Base-by-base conservation (phyloP, 2,888 invertebrate genomes). In the Gonocerus acuteangulatus region DNA sequence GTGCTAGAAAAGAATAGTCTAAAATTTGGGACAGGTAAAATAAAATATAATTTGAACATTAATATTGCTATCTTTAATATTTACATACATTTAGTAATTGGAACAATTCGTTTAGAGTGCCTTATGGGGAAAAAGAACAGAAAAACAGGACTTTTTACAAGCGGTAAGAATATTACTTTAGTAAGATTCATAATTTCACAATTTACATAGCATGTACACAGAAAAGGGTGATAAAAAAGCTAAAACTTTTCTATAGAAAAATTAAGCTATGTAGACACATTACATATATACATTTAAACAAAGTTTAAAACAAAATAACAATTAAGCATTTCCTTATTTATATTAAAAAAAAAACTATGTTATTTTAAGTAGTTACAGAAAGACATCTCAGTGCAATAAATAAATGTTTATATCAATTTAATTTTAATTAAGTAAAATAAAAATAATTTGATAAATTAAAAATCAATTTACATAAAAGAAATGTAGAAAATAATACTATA, bases 371-470 rank as follows among this genome's bases (percentile, higher is more conserved):
- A 56, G 27, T 19, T 23, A 6, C 16, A 56, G 27, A 32, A 27
- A 49, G 22, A 49, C 49, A 13, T n/a, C 34, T 42, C 19, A 44
- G 47, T 57, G 57, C 47, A 44, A 57, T 57, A 57, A 57, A 57
- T 57, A 57, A 47, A 7, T 19, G 11, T 7, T 18, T 22, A 23
- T 6, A 23, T 36, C 18, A 2, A 45, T 2, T 57, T 45, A 45
- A 57, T 27, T 44, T 6, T 57, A 54, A 22, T 22, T 42, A 13
- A 34, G 19, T 51, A 39, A 54, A 39, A 39, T 54, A 54, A 57
- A 39, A 56, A 57, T 27, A 27, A 15, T 45, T 36, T 44, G 45
- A 44, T 47, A 23, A 44, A 23, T 21, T 27, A 57, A 23, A 57
- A 42, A n/a, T 27, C 16, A 21, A 32, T 36, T 45, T 39, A 56